These are phyloP conservation scores for Achroia grisella DNA, from an alignment of 1,140 invertebrate species.

Conservation along the genomic window DNA sequence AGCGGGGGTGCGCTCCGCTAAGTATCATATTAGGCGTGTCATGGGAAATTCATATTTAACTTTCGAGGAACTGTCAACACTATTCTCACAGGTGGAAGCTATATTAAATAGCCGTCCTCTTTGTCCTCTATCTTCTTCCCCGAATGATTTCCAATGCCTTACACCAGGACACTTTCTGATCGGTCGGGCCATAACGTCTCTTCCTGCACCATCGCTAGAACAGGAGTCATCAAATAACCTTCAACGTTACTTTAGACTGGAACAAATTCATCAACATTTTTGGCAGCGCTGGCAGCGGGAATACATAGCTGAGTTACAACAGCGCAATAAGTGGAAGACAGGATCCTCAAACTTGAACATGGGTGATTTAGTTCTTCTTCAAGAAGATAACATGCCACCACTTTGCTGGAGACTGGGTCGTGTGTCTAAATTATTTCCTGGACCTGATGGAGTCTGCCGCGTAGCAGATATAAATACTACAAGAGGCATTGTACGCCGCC, in stretches of 20 bases:
- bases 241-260: neutral
- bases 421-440: slow-evolving; percentile 15
- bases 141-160: neutral
- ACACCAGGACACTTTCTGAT: neutral
- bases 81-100: neutral
- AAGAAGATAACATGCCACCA: slow-evolving; percentile 10
- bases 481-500: slow-evolving; percentile 11
- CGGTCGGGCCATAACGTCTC: neutral
- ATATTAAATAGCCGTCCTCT: neutral
- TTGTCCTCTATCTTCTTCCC: neutral
- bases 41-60: neutral
- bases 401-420: slow-evolving; percentile 24
- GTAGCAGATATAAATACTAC: slow-evolving; percentile 23
- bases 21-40: neutral
- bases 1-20: neutral
- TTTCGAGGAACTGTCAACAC: neutral
- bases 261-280: slow-evolving; percentile 13
- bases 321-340: no score
- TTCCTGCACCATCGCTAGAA: neutral
- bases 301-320: slow-evolving; percentile 5
- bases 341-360: no score
- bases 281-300: slow-evolving; percentile 19
- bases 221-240: neutral
- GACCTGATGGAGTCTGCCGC: slow-evolving; percentile 17
- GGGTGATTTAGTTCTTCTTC: no score